Evolutionary conservation across 1,140 invertebrate species (phyloP).

Genomic region (Oryzaephilus surinamensis): DNA sequence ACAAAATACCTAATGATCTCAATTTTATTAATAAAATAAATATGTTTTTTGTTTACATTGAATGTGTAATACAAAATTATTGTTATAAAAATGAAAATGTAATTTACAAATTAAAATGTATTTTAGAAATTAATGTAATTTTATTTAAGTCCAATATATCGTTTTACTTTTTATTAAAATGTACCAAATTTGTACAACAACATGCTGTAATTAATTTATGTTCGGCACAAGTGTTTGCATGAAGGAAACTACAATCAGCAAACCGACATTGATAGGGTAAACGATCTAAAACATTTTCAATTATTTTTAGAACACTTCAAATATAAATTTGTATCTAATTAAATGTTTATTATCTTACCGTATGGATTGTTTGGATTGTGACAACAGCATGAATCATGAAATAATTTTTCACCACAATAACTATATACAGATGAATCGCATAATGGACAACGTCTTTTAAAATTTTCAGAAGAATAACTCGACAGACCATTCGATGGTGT

Average conservation of each 20-base stretch:
- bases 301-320: neutral
- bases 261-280: constrained; percentile 50
- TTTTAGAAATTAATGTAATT: no score
- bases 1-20: no score
- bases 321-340: neutral
- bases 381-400: constrained; percentile 66
- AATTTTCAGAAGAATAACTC: no score
- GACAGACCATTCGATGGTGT: no score
- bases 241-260: constrained; percentile 57
- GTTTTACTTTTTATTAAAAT: no score
- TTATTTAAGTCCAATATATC: no score
- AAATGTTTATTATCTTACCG: constrained; percentile 36
- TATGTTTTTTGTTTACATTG: no score
- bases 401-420: constrained; percentile 60
- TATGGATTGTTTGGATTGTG: constrained; percentile 41
- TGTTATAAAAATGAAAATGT: no score
- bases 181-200: no score
- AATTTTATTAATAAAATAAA: no score
- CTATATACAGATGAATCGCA: constrained; percentile 65
- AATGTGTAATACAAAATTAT: no score
- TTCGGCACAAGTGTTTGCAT: constrained; percentile 61
- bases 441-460: constrained; percentile 51
- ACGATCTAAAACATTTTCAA: constrained; percentile 27
- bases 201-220: constrained; percentile 58
- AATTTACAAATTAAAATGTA: no score